Base-by-base conservation (phyloP, 2,797 vertebrate genomes). In the Scomberomorus guttatus region DNA sequence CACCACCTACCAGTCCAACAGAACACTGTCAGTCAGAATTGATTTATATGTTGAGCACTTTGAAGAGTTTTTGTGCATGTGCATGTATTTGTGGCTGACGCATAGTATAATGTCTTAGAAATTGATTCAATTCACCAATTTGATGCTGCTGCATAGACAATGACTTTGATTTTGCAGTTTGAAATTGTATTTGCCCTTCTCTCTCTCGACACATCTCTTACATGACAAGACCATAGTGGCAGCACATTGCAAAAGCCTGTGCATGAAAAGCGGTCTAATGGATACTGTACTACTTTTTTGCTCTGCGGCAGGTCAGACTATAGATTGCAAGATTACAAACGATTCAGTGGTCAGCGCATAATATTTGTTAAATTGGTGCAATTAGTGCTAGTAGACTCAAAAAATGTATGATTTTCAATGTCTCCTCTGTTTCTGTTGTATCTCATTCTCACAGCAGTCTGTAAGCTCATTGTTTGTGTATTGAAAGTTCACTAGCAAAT, bases 1-100 rank as follows among this genome's bases (percentile, higher is more conserved):
- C 7, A 93, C 94, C 51, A 90, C 88, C 32, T 94, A 95, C 11
- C 95, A 95, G 81, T 96, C 95, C 62, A 95, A 90, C 88, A 96
- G 89, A 94, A 93, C 92, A 20, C 92, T 95, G 98, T 94, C 57
- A 84, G 92, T 92, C 27, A 17, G 7, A 44, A 24, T 52, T 15
- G 0, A 70, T 79, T 79, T 32, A 69, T 2, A 62, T 24, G 39
- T 8, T 59, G 42, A 69, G 54, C 46, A 48, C 3, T 66, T 29
- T 18, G 2, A 39, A 20, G 17, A n/a, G 14, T 42, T 63, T 25
- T 17, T 56, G 9, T 62, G 10, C 50, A 2, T 64, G 20, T 54
- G 8, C 18, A 15, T 61, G 6, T 14, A 10, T 46, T 10, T 46
- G 27, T 6, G 8, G 52, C 44, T 48, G 44, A 69, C 20, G 22